Evolutionary conservation across 2,113 vertebrate genomes (phyloP), one percentile per base, ranked within the genome.

Genomic region (Antechinus stuartii): DNA sequence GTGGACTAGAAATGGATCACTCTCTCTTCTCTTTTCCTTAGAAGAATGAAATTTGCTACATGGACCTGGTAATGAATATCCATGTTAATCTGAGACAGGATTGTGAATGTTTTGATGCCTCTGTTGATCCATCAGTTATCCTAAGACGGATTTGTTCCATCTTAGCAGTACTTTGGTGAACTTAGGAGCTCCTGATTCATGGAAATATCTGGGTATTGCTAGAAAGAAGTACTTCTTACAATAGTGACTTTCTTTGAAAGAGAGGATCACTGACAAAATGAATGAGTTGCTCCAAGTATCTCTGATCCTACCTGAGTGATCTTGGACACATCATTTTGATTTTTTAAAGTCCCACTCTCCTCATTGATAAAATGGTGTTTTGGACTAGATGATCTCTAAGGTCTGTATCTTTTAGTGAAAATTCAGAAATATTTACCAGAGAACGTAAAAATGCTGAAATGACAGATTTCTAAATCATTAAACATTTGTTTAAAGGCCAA

Each of bases 401-500:
- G 68, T 76, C 68, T 3, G 22, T 42, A n/a, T n/a, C 25, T 76
- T 84, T 89, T 96, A 94, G 56, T 94, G 8, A 96, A 97, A 98
- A 96, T 92, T 76, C 68, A 94, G 91, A 11, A 25, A 92, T 47
- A 52, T 56, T 97, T 94, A 56, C 30, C 54, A 96, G 22, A 95
- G 93, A 96, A 42, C 92, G 54, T 94, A 89, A 50, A 97, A 97
- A 89, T 96, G 91, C n/a, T 47, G 90, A 55, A 93, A 68, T 0
- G 0, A 91, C 35, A 91, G 76, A 23, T 42, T 96, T 68, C 14
- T 90, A 61, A 54, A 25, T 0, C 91, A 89, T 91, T 97, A 61
- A 97, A 93, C 56, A 91, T 56, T 57, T 98, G 52, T 93, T 97
- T 54, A 92, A 94, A 97, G 91, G 91, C 93, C 0, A 49, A 92